phyloP scores from a whole-genome alignment of 2,797 vertebrate species.

The Cuniculus paca region DNA sequence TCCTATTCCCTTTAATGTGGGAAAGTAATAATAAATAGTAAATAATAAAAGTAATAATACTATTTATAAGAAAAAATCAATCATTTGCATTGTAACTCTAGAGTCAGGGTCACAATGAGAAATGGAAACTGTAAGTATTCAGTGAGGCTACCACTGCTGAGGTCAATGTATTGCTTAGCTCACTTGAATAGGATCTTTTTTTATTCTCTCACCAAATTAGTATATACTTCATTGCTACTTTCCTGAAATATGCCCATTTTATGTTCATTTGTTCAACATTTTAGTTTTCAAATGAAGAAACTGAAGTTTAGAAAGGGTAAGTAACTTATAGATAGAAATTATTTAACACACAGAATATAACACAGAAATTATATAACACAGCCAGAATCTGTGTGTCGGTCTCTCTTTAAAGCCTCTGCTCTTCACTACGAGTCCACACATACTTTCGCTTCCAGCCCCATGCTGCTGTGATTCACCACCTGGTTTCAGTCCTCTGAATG shows the following conservation, averaged over 20 bases:
- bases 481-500: background rate
- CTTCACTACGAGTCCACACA: background rate
- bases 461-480: background rate
- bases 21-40: background rate
- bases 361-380: background rate
- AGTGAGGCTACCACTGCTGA: background rate
- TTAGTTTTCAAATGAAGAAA: conserved; percentile 55
- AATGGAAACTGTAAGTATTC: conserved; percentile 16
- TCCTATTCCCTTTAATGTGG: background rate
- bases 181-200: conserved; percentile 12
- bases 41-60: background rate
- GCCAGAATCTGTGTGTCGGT: background rate
- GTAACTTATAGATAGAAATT: conserved; percentile 5
- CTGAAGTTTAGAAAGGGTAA: conserved; percentile 20
- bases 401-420: conserved; percentile 35
- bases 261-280: background rate
- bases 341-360: too few relatives aligned
- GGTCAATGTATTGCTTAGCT: background rate
- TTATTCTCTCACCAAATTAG: background rate
- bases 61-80: background rate
- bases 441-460: background rate
- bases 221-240: background rate
- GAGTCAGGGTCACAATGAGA: conserved; percentile 40
- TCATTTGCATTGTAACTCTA: background rate
- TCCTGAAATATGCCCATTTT: background rate